Conservation (phyloP, 2,888 invertebrate species). For the Agrotis exclamationis region DNA sequence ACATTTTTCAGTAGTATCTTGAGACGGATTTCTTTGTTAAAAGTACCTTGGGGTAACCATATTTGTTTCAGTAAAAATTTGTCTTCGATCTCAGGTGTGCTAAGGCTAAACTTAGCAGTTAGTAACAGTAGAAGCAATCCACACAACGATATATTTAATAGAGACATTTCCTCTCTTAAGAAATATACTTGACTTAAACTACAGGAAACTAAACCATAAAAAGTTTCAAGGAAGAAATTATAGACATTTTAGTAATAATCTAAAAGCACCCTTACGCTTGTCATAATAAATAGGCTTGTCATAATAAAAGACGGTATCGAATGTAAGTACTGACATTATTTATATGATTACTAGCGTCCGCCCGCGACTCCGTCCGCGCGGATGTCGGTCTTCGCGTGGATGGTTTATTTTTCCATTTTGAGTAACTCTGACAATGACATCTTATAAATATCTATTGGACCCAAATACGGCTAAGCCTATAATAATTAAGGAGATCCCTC, state of each 20-base stretch:
- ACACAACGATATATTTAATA: neutral
- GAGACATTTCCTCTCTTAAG: neutral
- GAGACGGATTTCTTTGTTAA: neutral
- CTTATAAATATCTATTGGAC: too few relatives aligned
- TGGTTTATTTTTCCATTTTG: too few relatives aligned
- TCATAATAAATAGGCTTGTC: neutral
- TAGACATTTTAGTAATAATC: neutral
- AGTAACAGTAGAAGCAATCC: neutral
- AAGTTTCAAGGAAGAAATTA: neutral
- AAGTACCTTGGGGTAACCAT: neutral
- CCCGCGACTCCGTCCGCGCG: too few relatives aligned
- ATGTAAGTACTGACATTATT: constrained; percentile 7
- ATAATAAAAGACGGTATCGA: neutral
- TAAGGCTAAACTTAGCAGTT: neutral
- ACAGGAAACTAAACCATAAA: neutral
- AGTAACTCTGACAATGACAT: too few relatives aligned
- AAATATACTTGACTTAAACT: neutral
- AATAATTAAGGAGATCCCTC: too few relatives aligned
- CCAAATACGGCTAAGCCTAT: too few relatives aligned
- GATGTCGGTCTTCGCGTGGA: too few relatives aligned
- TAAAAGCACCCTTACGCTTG: neutral
- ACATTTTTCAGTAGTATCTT: constrained; percentile 12
- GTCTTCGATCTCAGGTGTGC: neutral
- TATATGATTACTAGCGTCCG: too few relatives aligned
- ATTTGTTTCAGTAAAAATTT: neutral